Percentiles rank a stretch among this genome's conserved stretches.
Conservation (phyloP, 1,140 invertebrate species). For the Scaptodrosophila lebanonensis region DNA sequence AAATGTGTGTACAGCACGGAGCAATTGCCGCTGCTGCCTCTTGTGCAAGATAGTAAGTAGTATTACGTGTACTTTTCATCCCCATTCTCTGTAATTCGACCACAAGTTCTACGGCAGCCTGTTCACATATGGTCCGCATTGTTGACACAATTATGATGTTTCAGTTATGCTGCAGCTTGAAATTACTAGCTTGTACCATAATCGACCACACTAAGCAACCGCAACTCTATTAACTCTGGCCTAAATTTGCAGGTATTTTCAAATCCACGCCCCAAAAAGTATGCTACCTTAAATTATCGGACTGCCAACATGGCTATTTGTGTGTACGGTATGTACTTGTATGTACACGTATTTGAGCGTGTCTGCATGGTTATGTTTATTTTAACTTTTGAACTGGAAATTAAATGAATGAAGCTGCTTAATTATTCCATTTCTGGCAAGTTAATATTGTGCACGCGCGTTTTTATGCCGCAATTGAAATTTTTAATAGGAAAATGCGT, state of each 20-base stretch:
- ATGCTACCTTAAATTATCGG: slow-evolving; percentile 5
- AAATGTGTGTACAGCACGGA: no score
- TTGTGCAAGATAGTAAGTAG: slow-evolving; percentile 40
- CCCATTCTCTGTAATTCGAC: slow-evolving; percentile 39
- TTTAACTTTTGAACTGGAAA: slow-evolving; percentile 54
- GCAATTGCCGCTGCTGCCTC: no score
- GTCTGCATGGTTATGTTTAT: slow-evolving; percentile 46
- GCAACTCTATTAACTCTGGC: slow-evolving; percentile 40
- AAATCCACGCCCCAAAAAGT: slow-evolving; percentile 13
- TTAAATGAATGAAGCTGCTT: slow-evolving; percentile 68
- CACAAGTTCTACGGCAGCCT: slow-evolving; percentile 10
- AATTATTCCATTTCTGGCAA: slow-evolving; percentile 69
- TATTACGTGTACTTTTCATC: no score
- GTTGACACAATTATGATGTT: slow-evolving; percentile 21
- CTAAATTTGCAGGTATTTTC: slow-evolving; percentile 27
- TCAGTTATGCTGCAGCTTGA: background rate
- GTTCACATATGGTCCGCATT: slow-evolving; percentile 10
- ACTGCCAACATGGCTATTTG: slow-evolving; percentile 1
- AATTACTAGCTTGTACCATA: slow-evolving; percentile 11
- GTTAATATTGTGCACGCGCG: slow-evolving; percentile 70
- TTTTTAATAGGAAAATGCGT: slow-evolving; percentile 74
- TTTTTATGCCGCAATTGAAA: slow-evolving; percentile 72
- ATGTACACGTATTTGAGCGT: slow-evolving; percentile 8
- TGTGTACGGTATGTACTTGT: slow-evolving; percentile 14
- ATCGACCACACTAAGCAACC: slow-evolving; percentile 28